A percentile compares a stretch with the other conserved stretches of the same genome.
These are phyloP conservation scores for Drosophila nigritarsus DNA, from an alignment of 2,888 invertebrate species.

Conservation along the genomic window DNA sequence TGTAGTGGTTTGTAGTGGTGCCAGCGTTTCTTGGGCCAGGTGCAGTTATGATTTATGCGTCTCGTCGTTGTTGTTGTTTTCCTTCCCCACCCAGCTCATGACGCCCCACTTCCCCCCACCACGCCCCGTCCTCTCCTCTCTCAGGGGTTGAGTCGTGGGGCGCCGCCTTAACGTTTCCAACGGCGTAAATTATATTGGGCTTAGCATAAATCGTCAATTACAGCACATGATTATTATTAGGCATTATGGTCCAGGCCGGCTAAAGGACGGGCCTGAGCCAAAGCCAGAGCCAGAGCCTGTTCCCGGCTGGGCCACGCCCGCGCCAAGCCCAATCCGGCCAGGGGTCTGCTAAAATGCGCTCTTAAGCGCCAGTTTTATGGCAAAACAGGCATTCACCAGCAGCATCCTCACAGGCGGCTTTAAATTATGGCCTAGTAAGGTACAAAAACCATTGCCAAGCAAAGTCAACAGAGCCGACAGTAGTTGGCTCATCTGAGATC, in stretches of 20 bases:
- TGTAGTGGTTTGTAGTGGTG: slow-evolving; percentile 13
- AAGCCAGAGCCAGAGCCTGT: slow-evolving; percentile 25
- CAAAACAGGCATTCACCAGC: slow-evolving; percentile 29
- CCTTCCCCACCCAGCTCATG: background rate
- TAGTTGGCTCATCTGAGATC: slow-evolving; percentile 59
- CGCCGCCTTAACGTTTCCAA: slow-evolving; percentile 71
- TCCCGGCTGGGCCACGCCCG: slow-evolving; percentile 66
- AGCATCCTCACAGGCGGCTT: slow-evolving; percentile 41
- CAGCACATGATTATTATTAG: slow-evolving; percentile 81
- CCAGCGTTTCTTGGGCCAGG: slow-evolving; percentile 54
- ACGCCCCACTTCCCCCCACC: background rate
- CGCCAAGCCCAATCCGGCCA: slow-evolving; percentile 80
- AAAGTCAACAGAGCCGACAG: slow-evolving; percentile 31
- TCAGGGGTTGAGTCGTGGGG: slow-evolving; percentile 39
- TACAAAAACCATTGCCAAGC: slow-evolving; percentile 8
- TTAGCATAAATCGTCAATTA: slow-evolving; percentile 79
- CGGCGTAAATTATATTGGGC: slow-evolving; percentile 79
- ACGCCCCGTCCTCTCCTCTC: background rate
- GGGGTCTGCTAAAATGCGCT: slow-evolving; percentile 64
- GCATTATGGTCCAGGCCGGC: slow-evolving; percentile 65
- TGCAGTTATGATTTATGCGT: slow-evolving; percentile 79
- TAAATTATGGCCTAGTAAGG: slow-evolving; percentile 68
- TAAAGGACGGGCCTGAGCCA: slow-evolving; percentile 39
- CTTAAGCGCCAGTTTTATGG: slow-evolving; percentile 78
- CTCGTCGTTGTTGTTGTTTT: slow-evolving; percentile 27